A percentile compares a stretch with the other conserved stretches of the same genome.
These are phyloP conservation scores for Cariama cristata DNA, from an alignment of 2,113 vertebrate species.

Conservation along the genomic window DNA sequence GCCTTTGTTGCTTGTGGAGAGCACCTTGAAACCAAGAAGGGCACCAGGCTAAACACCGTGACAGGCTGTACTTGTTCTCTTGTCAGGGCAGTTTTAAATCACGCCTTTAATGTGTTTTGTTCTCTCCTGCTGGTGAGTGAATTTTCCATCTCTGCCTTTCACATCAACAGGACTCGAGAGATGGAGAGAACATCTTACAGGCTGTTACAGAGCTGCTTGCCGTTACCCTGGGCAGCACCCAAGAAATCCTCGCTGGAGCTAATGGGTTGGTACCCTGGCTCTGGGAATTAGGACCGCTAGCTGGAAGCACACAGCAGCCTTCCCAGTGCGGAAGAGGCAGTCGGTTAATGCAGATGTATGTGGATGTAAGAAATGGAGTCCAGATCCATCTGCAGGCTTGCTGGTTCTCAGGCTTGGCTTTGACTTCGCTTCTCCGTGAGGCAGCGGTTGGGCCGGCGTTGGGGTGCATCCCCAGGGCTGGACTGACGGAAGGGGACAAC, in stretches of 20 bases:
- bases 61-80: background rate
- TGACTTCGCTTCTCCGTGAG: background rate
- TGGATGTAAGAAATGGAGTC: no score
- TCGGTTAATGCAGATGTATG: background rate
- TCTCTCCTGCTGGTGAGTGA: background rate
- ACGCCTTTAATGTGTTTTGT: background rate
- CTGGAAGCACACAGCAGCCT: background rate
- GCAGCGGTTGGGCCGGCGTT: background rate
- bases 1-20: background rate
- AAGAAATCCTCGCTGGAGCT: background rate
- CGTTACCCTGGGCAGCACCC: background rate
- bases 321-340: background rate
- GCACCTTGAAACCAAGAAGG: background rate
- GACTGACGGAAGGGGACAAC: background rate
- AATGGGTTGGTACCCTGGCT: background rate
- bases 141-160: background rate
- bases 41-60: background rate
- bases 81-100: background rate
- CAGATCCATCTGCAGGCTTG: background rate
- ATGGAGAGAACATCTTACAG: background rate
- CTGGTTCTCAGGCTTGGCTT: background rate
- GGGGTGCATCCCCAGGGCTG: background rate
- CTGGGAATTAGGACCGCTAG: background rate
- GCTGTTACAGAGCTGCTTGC: background rate
- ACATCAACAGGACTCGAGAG: rapidly evolving